Conservation (phyloP, 2,113 vertebrate species). For the Ardeotis arabs region DNA sequence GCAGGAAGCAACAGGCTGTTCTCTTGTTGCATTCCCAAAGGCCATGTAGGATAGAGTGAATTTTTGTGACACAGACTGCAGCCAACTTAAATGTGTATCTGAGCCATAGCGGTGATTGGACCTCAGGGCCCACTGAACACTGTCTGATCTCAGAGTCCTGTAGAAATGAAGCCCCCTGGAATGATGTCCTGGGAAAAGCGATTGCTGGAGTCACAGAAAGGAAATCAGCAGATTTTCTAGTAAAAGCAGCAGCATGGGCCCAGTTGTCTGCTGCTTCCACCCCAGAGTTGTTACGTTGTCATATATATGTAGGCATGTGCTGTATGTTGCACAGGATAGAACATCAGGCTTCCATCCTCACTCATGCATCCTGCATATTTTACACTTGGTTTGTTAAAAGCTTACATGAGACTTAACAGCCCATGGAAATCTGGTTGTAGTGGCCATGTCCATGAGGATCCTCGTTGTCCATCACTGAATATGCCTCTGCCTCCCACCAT, state of each 20-base stretch:
- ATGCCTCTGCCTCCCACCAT: neutral
- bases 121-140: neutral
- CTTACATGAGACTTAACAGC: neutral
- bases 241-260: neutral
- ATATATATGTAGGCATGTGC: fast-evolving
- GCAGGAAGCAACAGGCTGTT: neutral
- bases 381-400: neutral
- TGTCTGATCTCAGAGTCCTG: neutral
- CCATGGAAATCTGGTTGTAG: neutral
- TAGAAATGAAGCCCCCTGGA: neutral
- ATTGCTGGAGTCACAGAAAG: neutral
- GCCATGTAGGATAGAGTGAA: fast-evolving
- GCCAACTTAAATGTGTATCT: neutral
- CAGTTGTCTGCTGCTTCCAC: neutral
- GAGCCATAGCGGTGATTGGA: neutral
- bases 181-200: neutral
- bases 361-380: neutral
- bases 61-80: neutral
- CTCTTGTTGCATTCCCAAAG: neutral
- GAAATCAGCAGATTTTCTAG: neutral
- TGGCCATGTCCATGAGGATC: neutral
- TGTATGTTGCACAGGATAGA: neutral
- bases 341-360: neutral
- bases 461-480: neutral
- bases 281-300: neutral